phyloP scores from a whole-genome alignment of 2,888 invertebrate genomes.

The Luperina nickerlii region DNA sequence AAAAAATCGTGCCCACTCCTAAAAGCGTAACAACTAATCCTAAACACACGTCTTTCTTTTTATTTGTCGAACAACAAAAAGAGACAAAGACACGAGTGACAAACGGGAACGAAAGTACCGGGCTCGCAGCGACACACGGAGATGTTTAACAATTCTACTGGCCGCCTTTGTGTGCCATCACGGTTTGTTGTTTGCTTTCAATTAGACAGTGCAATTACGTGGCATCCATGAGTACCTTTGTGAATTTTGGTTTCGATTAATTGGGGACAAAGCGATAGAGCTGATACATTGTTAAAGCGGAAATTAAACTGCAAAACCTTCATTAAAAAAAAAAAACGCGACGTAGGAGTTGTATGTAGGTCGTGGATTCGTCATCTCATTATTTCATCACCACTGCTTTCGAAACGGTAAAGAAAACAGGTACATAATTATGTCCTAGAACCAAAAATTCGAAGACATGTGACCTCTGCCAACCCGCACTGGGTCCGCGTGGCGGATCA shows the following conservation, averaged over 20 bases:
- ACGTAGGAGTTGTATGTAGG: too few relatives aligned
- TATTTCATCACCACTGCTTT: too few relatives aligned
- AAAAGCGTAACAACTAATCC: conserved; percentile 54
- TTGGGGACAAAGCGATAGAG: conserved; percentile 26
- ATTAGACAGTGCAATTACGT: conserved; percentile 68
- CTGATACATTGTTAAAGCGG: neutral
- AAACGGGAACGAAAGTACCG: conserved; percentile 49
- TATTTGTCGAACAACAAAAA: conserved; percentile 57
- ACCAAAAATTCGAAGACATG: too few relatives aligned
- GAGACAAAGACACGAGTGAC: conserved; percentile 33
- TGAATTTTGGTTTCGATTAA: conserved; percentile 54
- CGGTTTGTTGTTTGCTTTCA: conserved; percentile 70
- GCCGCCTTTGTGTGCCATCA: conserved; percentile 60
- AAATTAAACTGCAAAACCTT: neutral
- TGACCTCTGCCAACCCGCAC: too few relatives aligned
- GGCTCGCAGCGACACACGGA: conserved; percentile 56
- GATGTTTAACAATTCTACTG: conserved; percentile 71
- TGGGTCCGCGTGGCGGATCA: too few relatives aligned
- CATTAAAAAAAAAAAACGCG: too few relatives aligned
- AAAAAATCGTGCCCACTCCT: conserved; percentile 27
- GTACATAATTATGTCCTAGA: too few relatives aligned
- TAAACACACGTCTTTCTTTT: conserved; percentile 60
- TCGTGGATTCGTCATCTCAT: too few relatives aligned
- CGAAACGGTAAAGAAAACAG: too few relatives aligned
- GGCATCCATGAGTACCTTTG: conserved; percentile 54